Evolutionary conservation across 2,888 invertebrate genomes (phyloP), one percentile per base, ranked within the genome.

Genomic region (Polymixis flavicincta): DNA sequence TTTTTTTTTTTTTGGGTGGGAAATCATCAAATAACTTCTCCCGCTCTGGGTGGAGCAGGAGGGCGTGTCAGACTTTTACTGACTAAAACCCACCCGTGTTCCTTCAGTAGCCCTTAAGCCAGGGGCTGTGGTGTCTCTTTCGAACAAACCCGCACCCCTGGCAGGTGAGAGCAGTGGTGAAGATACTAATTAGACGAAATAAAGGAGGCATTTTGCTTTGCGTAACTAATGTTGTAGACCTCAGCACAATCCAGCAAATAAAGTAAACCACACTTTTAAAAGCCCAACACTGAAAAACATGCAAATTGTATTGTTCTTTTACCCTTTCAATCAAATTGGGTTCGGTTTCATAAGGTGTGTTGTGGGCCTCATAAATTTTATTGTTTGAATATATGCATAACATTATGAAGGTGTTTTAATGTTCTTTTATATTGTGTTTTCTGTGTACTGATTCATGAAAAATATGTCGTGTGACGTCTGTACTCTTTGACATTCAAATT

Each of bases 281-380:
- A 60, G 82, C 85, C 75, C 60, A 14, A 74, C 63, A 69, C 55
- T 61, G 25, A 83, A 75, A 80, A 70, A 22, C 32, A 78, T 79
- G 77, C 79, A 82, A 86, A 85, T 85, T 42, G 42, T 74, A 76
- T 80, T 86, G 76, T 84, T 78, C 25, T 77, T 72, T 70, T 77
- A 74, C 74, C 86, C 81, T 81, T 74, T 73, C 71, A 54, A 37
- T 77, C 76, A 79, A 84, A 84, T 84, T 79, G 75, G 74, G 71
- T 75, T 75, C 60, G 17, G 54, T 71, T 76, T 79, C 78, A 69
- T 71, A 70, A 28, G 73, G 70, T 69, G 72, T 72, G 54, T 67
- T 72, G 68, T 11, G 57, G n/a, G 45, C 25, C 75, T 60, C 74
- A 81, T 81, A 78, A 66, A 76, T 78, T 85, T 85, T 76, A 80